Base-by-base conservation (phyloP, 2,888 invertebrate genomes). In the Eupsilia transversa region DNA sequence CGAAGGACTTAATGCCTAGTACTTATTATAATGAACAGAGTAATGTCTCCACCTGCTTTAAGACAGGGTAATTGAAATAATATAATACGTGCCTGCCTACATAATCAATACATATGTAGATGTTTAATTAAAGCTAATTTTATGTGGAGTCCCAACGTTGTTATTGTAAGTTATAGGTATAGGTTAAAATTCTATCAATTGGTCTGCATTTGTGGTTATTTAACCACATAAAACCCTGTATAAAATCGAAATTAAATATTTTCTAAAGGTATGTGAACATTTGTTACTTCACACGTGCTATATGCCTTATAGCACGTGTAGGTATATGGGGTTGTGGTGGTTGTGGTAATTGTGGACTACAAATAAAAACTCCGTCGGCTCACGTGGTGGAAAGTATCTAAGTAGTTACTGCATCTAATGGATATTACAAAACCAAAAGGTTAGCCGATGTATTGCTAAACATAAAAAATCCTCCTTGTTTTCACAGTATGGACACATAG, bases 11-110 rank as follows among this genome's bases (percentile, higher is more conserved):
- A 84, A 81, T 82, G 68, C 67, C 17, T 70, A 56, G 81, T 69
- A 84, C 41, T 80, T 80, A 82, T 52, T 80, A 46, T 80, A 82
- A 72, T 84, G 81, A 64, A 52, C 52, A 49, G 27, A 63, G 79
- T 60, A 60, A 67, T 65, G 69, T 64, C 35, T 72, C 67, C 82
- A 82, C 85, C 85, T 82, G 82, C 81, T 70, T 43, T 52, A 27
- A 61, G 43, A 27, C 30, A 30, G 43, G 35, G 49, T 72, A 84
- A 84, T 82, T 84, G 82, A 80, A 72, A 72, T 46, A 66, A 83
- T 72, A 33, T 72, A 43, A 63, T 76, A 68, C 59, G 60, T 70
- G 59, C 27, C 20, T 66, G 60, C 14, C 4, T 52, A 75, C 33
- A 33, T 63, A 57, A 75, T 81, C 46, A 57, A 46, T 76, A 75